Base-by-base conservation (phyloP, 2,113 vertebrate genomes). In the Motacilla alba region DNA sequence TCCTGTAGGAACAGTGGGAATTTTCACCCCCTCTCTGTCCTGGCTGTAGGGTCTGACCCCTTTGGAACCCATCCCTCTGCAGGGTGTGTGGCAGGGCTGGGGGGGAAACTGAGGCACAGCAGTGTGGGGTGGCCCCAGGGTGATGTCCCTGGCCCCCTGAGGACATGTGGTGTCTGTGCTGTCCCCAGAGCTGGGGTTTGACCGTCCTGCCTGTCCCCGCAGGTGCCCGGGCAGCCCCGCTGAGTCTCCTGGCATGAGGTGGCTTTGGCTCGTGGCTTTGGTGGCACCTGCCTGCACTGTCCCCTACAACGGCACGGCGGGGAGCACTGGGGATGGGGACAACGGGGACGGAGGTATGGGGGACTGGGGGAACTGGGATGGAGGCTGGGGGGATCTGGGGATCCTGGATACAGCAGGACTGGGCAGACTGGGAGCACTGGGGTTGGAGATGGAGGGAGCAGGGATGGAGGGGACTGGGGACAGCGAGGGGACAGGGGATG, bases 221-320 rank as follows among this genome's bases (percentile, higher is more conserved):
- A 90, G 94, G 43, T 81, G 68, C 46, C 68, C 39, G 79, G 62
- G 76, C 52, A 93, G 53, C 72, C 58, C 68, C 0, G 2, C 68
- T 13, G 82, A 41, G 37, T 13, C 13, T 50, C 60, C 55, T 12
- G 70, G 17, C 82, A 96, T 94, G 95, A 87, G 67, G 85, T 93
- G 94, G 90, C 85, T 95, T 74, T 96, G 94, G 95, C 43, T 95
- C 9, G 9, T 94, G 94, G 93, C 82, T 84, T 87, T 94, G 41
- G 93, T 93, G 90, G 90, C 60, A 13, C 82, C 95, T 0, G 12
- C 60, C 69, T 91, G 85, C 64, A 41, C 64, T 1, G 3, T 15
- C 44, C 94, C 95, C 81, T 87, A 62, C 81, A 94, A 91, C 1
- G 0, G 27, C 82, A 78, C 31, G 0, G 44, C 0, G 0, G 56